Evolutionary conservation across 2,797 vertebrate genomes (phyloP).

Genomic region (Sciurus vulgaris): DNA sequence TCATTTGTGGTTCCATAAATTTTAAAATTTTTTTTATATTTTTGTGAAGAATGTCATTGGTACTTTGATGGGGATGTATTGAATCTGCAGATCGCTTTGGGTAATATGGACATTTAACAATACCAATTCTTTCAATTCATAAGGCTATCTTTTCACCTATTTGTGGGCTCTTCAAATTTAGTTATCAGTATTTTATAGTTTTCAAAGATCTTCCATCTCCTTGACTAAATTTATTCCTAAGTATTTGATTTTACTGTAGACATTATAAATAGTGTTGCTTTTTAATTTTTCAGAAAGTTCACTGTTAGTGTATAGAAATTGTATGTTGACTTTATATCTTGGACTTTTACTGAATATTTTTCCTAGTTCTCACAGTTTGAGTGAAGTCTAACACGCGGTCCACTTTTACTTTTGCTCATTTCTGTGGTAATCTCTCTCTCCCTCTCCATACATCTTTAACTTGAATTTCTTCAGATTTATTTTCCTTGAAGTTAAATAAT

Average conservation of each 20-base stretch:
- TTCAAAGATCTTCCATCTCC: background rate
- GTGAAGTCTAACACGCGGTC: background rate
- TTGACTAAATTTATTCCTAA: background rate
- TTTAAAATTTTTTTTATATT: background rate
- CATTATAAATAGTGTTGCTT: background rate
- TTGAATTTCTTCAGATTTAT: conserved; percentile 38
- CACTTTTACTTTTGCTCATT: background rate
- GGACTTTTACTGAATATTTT: background rate
- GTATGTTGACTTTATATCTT: background rate
- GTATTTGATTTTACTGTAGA: background rate
- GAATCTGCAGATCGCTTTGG: background rate
- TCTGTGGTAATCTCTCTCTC: background rate
- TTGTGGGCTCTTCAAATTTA: background rate
- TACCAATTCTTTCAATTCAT: background rate
- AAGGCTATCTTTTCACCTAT: background rate
- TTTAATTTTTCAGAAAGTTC: background rate
- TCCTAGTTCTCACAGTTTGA: no score
- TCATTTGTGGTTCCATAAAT: background rate
- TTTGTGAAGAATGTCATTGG: background rate
- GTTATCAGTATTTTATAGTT: background rate
- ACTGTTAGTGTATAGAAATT: background rate
- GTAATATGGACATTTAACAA: background rate
- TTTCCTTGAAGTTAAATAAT: background rate
- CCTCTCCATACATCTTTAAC: background rate
- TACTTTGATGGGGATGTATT: background rate